These are phyloP conservation scores for Ephestia elutella DNA, from an alignment of 1,140 invertebrate species.

Conservation along the genomic window DNA sequence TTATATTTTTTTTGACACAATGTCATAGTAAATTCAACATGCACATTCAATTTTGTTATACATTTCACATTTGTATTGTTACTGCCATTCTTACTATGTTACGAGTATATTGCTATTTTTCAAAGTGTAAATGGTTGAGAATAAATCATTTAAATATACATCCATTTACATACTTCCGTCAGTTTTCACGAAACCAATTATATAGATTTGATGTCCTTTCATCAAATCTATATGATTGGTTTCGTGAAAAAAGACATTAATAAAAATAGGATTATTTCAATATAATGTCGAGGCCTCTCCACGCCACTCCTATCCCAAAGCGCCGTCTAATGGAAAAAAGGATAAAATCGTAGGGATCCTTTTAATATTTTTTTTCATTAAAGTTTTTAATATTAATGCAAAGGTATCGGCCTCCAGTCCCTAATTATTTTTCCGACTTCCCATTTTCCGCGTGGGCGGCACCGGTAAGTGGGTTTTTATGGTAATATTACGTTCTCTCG, in stretches of 20 bases:
- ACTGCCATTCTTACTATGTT: no score
- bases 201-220: no score
- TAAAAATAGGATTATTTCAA: neutral
- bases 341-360: constrained; percentile 58
- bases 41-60: no score
- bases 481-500: neutral
- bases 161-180: no score
- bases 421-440: constrained; percentile 62
- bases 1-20: no score
- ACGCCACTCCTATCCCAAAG: constrained; percentile 19
- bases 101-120: no score
- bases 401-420: constrained; percentile 49
- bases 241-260: neutral
- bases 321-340: constrained; percentile 65
- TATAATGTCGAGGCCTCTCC: constrained; percentile 14
- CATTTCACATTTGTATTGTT: no score
- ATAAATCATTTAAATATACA: no score
- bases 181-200: no score
- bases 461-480: neutral
- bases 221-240: no score
- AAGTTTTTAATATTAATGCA: constrained; percentile 73
- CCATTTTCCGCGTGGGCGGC: constrained; percentile 34
- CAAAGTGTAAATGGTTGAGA: no score
- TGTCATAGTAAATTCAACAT: no score
- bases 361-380: constrained; percentile 73